Evolutionary conservation across 2,888 invertebrate species (phyloP).

Genomic region (Prenolepis imparis): DNA sequence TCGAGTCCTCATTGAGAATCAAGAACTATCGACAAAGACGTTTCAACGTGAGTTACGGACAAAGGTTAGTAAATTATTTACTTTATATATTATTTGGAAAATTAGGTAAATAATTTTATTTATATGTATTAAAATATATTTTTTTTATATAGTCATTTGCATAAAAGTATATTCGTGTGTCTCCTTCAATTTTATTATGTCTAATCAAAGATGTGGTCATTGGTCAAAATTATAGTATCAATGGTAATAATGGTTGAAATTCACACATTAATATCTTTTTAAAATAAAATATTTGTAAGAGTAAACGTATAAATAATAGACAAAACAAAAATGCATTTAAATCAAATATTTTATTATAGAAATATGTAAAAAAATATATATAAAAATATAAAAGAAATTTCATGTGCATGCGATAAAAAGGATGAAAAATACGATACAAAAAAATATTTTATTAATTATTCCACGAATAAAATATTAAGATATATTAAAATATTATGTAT

Average conservation of each 20-base stretch:
- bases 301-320: too few relatives aligned
- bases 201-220: not conserved
- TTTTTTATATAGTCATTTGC: not conserved
- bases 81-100: not conserved
- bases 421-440: not conserved
- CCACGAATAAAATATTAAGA: not conserved
- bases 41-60: constrained; percentile 29
- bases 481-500: not conserved
- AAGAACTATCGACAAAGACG: constrained; percentile 14
- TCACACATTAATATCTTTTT: not conserved
- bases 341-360: not conserved
- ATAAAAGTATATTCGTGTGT: not conserved
- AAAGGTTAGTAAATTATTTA: constrained; percentile 34
- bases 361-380: too few relatives aligned
- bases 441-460: not conserved
- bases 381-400: not conserved
- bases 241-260: not conserved
- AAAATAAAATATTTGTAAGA: constrained; percentile 15
- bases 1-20: not conserved
- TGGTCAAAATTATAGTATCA: not conserved
- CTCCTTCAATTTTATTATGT: not conserved
- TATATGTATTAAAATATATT: not conserved
- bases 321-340: constrained; percentile 11
- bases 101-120: not conserved
- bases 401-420: not conserved